Base-by-base conservation (phyloP, 2,113 vertebrate genomes). In the Datnioides undecimradiatus region DNA sequence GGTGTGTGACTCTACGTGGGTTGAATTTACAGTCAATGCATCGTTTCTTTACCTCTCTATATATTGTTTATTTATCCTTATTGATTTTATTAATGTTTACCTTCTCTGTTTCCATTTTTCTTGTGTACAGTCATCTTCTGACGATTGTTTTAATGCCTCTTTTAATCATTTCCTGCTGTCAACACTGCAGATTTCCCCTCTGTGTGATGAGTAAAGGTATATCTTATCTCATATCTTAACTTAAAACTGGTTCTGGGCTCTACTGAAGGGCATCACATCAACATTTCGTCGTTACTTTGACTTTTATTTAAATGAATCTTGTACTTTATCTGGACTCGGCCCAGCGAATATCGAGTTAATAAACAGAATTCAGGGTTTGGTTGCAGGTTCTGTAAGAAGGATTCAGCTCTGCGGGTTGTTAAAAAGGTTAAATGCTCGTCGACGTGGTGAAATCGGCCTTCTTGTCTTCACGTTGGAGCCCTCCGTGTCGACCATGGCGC, bases 321-420 rank as follows among this genome's bases (percentile, higher is more conserved):
- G 16, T 0, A 34, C 48, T 54, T 41, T 2, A 13, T 17, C 3
- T 27, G 7, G 17, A 36, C 16, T 38, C 17, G 1, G 14, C 52
- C 27, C 43, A 27, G 2, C 16, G 2, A 33, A 58, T 8, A 23
- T 25, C 17, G 71, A 78, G 40, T 66, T 78, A 87, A 85, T 85
- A 48, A 77, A 43, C 33, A 25, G 49, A 45, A 77, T 78, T 46
- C 45, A 49, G 51, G 75, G 83, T 83, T 70, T 81, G 34, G 68
- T 55, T 72, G 46, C 7, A 51, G 75, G 66, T 86, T 82, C 59
- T 45, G 25, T 74, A 66, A 91, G 88, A 74, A 87, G 80, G 88
- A 85, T 89, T 91, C 45, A 40, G 45, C 36, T 16, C 36, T 57
- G 55, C 49, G 90, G 87, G 85, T 89, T 80, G 91, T 67, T 46